Conservation (phyloP, 30 jellyfish, hydroid and myxozoan genomes). For the Clytia hemisphaerica region DNA sequence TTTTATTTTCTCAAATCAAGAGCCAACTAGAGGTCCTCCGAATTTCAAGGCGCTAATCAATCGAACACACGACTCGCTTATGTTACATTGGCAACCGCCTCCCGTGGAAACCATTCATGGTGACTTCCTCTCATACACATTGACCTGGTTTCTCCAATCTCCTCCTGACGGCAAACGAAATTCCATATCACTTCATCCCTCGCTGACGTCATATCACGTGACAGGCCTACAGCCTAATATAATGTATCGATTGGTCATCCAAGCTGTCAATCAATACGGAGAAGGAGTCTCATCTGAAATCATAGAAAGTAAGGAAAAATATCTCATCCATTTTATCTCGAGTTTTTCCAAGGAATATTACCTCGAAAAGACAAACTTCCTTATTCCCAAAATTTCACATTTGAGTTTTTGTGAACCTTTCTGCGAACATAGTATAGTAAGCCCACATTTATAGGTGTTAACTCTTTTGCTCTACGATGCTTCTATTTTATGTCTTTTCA, state of each 20-base stretch:
- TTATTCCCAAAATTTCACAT: background rate
- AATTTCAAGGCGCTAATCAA: background rate
- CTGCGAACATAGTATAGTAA: too few species aligned
- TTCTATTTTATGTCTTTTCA: background rate
- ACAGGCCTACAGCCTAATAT: constrained; percentile 23
- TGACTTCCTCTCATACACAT: constrained; percentile 9
- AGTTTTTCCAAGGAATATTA: too few species aligned
- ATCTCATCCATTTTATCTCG: too few species aligned
- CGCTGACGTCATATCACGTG: background rate
- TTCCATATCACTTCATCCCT: constrained; percentile 11
- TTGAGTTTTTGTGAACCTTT: background rate
- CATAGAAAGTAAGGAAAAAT: background rate
- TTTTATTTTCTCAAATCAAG: too few species aligned
- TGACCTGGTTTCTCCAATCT: too few species aligned
- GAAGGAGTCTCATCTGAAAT: constrained; percentile 47
- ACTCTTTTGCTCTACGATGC: too few species aligned
- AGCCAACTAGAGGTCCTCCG: constrained; percentile 5
- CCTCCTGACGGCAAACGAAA: too few species aligned
- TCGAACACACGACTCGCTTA: constrained; percentile 5
- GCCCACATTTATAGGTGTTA: too few species aligned
- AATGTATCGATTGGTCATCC: constrained; percentile 22
- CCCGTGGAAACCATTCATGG: constrained; percentile 32
- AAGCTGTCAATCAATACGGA: constrained; percentile 70
- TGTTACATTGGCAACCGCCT: constrained; percentile 26
- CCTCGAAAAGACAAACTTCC: too few species aligned